Evolutionary conservation across 2,888 invertebrate genomes (phyloP).

Genomic region (Andrena dorsata): DNA sequence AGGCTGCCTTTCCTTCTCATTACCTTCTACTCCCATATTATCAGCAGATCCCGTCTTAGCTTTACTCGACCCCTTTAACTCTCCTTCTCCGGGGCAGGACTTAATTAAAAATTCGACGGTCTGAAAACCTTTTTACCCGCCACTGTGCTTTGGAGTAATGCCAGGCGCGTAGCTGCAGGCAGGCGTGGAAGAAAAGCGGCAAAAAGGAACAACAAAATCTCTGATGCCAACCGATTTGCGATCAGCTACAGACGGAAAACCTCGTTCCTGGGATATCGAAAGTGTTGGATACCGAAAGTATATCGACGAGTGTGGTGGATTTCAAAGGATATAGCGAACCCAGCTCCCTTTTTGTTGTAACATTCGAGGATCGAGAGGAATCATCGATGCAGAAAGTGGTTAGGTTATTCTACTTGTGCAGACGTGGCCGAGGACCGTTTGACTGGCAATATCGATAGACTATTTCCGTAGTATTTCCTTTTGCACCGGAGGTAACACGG

Average conservation of each 20-base stretch:
- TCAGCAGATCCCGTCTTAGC: neutral
- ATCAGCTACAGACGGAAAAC: conserved; percentile 29
- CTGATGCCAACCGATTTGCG: neutral
- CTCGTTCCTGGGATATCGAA: conserved; percentile 19
- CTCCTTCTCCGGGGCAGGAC: neutral
- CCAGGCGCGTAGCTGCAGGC: neutral
- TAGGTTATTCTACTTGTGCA: conserved; percentile 6
- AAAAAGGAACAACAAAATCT: conserved; percentile 1
- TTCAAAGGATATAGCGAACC: conserved; percentile 21
- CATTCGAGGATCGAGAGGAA: conserved; percentile 11
- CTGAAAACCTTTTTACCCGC: neutral
- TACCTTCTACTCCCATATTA: neutral
- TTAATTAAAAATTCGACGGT: neutral
- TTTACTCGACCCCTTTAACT: neutral
- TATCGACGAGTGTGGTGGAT: neutral
- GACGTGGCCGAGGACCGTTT: conserved; percentile 27
- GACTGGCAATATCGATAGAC: conserved; percentile 30
- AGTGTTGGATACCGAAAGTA: conserved; percentile 24
- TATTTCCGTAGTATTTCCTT: conserved; percentile 33
- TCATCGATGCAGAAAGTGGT: conserved; percentile 42
- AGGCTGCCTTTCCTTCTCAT: neutral
- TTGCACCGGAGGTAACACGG: conserved; percentile 17
- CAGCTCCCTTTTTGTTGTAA: conserved; percentile 2
- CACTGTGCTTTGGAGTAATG: neutral
- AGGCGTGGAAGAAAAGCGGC: neutral